Evolutionary conservation across 1,140 invertebrate species (phyloP).

Genomic region (Potamilus streckersoni): DNA sequence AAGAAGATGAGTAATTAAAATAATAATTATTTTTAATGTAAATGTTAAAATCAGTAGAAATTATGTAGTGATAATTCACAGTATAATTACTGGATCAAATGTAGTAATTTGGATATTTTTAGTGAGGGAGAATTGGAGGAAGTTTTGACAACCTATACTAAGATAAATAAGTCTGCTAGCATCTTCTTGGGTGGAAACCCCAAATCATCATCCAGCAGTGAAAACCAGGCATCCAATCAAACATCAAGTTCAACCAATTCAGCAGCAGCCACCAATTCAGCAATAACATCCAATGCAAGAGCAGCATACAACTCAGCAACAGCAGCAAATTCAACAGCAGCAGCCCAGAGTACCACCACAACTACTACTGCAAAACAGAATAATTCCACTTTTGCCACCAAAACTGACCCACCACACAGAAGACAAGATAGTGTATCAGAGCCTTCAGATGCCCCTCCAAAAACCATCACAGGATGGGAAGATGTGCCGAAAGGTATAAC

Average conservation of each 20-base stretch:
- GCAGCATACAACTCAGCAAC: neutral
- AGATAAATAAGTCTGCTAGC: slow-evolving; percentile 75
- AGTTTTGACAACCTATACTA: slow-evolving; percentile 75
- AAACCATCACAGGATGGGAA: slow-evolving; percentile 30
- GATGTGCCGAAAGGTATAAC: slow-evolving; percentile 29
- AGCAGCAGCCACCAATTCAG: slow-evolving; percentile 3
- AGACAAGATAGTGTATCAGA: neutral
- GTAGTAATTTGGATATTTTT: slow-evolving; percentile 26
- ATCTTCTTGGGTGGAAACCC: slow-evolving; percentile 72
- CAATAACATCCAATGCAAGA: slow-evolving; percentile 2
- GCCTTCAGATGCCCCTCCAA: slow-evolving; percentile 2
- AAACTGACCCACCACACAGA: neutral
- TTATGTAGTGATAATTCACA: no score
- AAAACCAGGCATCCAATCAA: slow-evolving; percentile 8
- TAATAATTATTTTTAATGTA: no score
- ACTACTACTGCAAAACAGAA: neutral
- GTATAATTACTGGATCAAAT: no score
- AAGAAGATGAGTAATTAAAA: no score
- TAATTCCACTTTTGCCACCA: neutral
- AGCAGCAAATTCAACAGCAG: neutral
- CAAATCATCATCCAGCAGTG: slow-evolving; percentile 16
- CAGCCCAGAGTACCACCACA: slow-evolving; percentile 1
- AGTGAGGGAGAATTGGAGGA: slow-evolving; percentile 77
- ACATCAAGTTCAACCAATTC: slow-evolving; percentile 3
- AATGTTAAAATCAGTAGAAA: no score